Conservation (phyloP, 2,888 invertebrate species). For the Tubiluchus corallicola region DNA sequence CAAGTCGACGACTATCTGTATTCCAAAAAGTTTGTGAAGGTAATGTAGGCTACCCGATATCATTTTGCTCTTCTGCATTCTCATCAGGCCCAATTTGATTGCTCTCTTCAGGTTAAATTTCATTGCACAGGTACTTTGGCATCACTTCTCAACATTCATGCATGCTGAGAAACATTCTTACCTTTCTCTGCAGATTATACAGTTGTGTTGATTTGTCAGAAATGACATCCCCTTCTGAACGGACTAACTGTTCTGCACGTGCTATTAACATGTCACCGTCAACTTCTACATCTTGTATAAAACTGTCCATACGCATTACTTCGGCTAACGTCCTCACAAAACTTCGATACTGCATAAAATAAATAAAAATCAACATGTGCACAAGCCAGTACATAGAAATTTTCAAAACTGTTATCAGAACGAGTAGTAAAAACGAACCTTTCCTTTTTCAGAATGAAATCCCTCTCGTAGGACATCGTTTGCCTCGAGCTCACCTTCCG, state of each 20-base stretch:
- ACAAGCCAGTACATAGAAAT: no score
- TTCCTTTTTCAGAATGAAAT: constrained; percentile 52
- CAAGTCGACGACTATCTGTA: no score
- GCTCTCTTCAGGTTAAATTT: no score
- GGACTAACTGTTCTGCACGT: constrained; percentile 61
- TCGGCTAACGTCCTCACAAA: constrained; percentile 64
- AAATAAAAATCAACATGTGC: no score
- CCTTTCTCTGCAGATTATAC: constrained; percentile 69
- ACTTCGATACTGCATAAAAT: constrained; percentile 30
- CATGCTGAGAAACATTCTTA: no score
- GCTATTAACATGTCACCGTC: constrained; percentile 64
- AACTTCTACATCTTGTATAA: constrained; percentile 57
- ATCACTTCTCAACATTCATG: no score
- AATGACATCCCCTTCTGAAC: constrained; percentile 59
- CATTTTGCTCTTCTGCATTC: no score
- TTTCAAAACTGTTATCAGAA: constrained; percentile 34
- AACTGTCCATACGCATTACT: constrained; percentile 64
- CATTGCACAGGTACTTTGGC: no score
- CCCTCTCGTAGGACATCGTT: constrained; percentile 50
- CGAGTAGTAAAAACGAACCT: constrained; percentile 36
- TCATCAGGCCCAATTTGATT: no score
- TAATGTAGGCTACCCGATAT: no score
- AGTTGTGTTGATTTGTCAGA: constrained; percentile 70
- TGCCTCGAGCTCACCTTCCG: constrained; percentile 55
- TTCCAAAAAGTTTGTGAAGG: no score